Evolutionary conservation across 2,797 vertebrate species (phyloP).

Genomic region (Sebastolobus altivelis): DNA sequence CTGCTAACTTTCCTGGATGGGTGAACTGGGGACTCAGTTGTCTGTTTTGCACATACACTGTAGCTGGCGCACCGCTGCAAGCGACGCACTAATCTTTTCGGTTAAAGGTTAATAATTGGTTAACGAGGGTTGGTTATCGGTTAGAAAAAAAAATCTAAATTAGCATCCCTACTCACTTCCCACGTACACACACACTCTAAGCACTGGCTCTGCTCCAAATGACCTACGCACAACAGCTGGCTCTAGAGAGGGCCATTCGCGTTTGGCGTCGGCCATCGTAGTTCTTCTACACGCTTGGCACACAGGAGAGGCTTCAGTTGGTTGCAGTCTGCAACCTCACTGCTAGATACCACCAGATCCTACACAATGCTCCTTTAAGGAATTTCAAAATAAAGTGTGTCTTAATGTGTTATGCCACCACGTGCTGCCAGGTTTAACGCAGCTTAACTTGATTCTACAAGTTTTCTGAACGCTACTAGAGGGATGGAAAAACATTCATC

Average conservation of each 20-base stretch:
- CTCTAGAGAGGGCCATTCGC: neutral
- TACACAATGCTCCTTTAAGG: neutral
- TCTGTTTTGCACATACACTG: no score
- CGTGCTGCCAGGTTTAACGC: neutral
- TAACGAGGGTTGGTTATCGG: neutral
- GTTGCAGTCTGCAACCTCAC: neutral
- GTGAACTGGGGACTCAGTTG: no score
- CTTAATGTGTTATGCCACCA: neutral
- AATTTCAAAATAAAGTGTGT: neutral
- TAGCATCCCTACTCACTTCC: neutral
- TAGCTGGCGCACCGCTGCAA: no score
- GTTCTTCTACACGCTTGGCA: neutral
- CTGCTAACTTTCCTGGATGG: no score
- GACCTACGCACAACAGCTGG: neutral
- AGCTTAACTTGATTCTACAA: neutral
- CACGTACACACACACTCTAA: neutral
- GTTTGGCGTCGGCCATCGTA: neutral
- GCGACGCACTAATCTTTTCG: no score
- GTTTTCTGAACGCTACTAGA: neutral
- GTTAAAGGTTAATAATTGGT: neutral
- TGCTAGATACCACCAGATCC: no score
- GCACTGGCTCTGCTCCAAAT: neutral
- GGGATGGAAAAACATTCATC: neutral
- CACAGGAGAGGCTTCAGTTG: neutral
- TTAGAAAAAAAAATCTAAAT: neutral